Evolutionary conservation across 2,888 invertebrate genomes (phyloP), one percentile per base, ranked within the genome.

Genomic region (Orthosia incerta): DNA sequence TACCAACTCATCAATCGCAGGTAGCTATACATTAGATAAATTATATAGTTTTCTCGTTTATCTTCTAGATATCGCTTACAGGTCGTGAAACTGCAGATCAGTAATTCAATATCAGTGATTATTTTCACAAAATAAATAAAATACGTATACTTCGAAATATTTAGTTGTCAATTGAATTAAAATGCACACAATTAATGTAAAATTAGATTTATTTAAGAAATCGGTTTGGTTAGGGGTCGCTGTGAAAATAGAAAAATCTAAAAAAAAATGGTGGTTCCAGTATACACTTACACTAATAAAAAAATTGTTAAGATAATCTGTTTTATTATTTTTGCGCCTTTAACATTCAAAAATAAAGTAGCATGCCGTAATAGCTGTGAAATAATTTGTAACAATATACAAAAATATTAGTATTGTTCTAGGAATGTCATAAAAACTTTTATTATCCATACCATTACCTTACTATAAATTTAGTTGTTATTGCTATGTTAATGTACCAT

Each of bases 211-310:
- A 87, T 84, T 84, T 86, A 85, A 67, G 73, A 72, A 82, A 89
- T 89, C 87, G 91, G 91, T 91, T 90, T 91, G 92, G 92, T 90
- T 86, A 83, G 83, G 88, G 86, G 88, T 76, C 86, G 71, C 79
- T 79, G 78, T 65, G 83, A 70, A 60, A 79, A 83, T 83, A 86
- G n/a, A n/a, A 80, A 86, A 84, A 82, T 13, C 2, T 15, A 0
- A 56, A 81, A 73, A 70, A 60, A 65, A 79, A 76, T 84, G 87
- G 88, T 89, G 90, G 89, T 91, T 91, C 86, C 87, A 89, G 86
- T 90, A 89, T 89, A 90, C 84, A 90, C 72, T 84, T 86, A 88
- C 75, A 86, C 80, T 83, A 91, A 91, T 88, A 91, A 91, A 91
- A 74, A 86, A 85, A 80, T 87, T 82, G 84, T 89, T 80, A 86